Base-by-base conservation (phyloP, 1,140 invertebrate genomes). In the Hycleus cichorii region DNA sequence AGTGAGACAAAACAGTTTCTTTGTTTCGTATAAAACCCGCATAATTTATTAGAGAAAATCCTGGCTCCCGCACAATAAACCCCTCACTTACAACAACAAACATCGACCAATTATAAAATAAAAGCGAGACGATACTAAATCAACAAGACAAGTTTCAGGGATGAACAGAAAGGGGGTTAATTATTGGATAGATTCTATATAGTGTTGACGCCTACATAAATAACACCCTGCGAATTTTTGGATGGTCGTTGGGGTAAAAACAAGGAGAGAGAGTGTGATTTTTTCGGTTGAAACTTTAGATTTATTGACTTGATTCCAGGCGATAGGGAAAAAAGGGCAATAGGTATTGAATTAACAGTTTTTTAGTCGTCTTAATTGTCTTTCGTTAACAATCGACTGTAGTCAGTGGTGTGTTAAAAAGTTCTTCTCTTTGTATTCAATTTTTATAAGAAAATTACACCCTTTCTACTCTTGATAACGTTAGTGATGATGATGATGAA, bases 51-150 rank as follows among this genome's bases (percentile, higher is more conserved):
- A 32, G 32, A 32, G 27, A 46, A 40, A 56, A 56, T 56, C 54
- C 54, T 47, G 54, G 54, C 54, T 56, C 54, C 54, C 54, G 54
- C 54, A 56, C 44, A 47, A 56, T 56, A 46, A 18, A 18, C 18
- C 18, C 18, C 18, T 7, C 32, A 32, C 32, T 32, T 32, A 39
- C 54, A 40, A 47, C 54, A 56, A 47, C 54, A 56, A 56, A 56
- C 54, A 56, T 46, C 54, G 54, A 46, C 54, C 54, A 56, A 56
- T 56, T 56, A 56, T 56, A 56, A 56, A 56, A 56, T 44, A 44
- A 32, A 32, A 32, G 32, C 32, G 32, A 26, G 44, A 39, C 42
- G 54, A 56, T 46, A 56, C 54, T 56, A 56, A 56, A 56, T 56
- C 54, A 56, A 56, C 54, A 56, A 39, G 54, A 56, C 54, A 56